Evolutionary conservation across 2,888 invertebrate genomes (phyloP).

Genomic region (Atethmia centrago): DNA sequence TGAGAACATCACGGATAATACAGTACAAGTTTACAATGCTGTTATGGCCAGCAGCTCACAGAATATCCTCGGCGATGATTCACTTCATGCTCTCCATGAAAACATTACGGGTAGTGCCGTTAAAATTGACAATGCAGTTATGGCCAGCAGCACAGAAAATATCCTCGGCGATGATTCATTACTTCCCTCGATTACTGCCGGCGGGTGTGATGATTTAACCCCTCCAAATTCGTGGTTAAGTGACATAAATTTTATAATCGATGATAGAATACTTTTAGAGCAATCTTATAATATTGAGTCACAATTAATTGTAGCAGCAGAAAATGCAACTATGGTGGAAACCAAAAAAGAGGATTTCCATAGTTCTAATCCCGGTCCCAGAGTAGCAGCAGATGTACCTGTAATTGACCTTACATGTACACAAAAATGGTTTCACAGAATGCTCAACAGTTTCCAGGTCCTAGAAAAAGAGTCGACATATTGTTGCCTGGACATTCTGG

Average conservation of each 20-base stretch:
- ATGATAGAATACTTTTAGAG: constrained; percentile 14
- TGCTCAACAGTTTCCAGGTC: constrained; percentile 14
- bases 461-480: not conserved
- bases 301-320: too few relatives aligned
- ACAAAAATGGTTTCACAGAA: constrained; percentile 29
- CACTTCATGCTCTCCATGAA: constrained; percentile 18
- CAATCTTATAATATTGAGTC: constrained; percentile 12
- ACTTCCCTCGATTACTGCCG: too few relatives aligned
- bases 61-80: not conserved
- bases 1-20: too few relatives aligned
- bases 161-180: too few relatives aligned
- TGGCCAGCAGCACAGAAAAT: constrained; percentile 6
- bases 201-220: too few relatives aligned
- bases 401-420: constrained; percentile 32
- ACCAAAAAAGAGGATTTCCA: constrained; percentile 7
- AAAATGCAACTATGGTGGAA: too few relatives aligned
- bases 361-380: constrained; percentile 10
- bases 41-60: too few relatives aligned
- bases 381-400: constrained; percentile 19
- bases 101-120: constrained; percentile 19
- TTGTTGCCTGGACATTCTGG: too few relatives aligned
- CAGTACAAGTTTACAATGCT: too few relatives aligned
- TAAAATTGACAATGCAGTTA: constrained; percentile 23
- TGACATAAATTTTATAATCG: too few relatives aligned
- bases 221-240: too few relatives aligned